phyloP scores from a whole-genome alignment of 2,113 vertebrate species.

The Smithornis capensis region DNA sequence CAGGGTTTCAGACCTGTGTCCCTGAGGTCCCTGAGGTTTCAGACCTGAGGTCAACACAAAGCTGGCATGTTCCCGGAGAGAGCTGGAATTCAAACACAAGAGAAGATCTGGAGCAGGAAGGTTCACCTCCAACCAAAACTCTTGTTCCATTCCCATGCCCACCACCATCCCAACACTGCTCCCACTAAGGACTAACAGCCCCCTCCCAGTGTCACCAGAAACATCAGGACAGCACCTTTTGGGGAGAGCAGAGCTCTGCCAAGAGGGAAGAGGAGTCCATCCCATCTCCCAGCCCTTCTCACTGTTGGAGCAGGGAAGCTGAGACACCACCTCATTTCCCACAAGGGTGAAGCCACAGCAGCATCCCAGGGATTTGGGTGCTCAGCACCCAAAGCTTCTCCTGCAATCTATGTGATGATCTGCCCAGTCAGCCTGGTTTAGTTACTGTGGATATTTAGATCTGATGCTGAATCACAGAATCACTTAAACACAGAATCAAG shows the following conservation, averaged over 20 bases:
- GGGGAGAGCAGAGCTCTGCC: background rate
- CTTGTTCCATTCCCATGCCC: background rate
- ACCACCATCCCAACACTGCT: background rate
- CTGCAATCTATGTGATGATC: background rate
- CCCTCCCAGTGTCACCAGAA: background rate
- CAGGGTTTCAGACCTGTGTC: background rate
- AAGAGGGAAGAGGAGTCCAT: background rate
- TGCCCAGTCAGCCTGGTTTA: background rate
- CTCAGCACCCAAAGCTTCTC: background rate
- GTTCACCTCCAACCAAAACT: background rate
- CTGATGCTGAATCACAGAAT: background rate
- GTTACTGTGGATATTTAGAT: accelerated
- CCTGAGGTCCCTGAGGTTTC: no score
- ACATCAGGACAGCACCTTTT: background rate
- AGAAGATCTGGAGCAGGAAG: background rate
- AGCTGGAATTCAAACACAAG: background rate
- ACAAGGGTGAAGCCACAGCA: background rate
- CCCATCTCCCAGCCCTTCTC: background rate
- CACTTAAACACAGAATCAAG: no score
- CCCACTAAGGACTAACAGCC: background rate
- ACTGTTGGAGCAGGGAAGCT: background rate
- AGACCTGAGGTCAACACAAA: background rate
- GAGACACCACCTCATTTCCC: accelerated
- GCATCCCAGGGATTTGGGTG: background rate
- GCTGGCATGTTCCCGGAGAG: background rate